Evolutionary conservation across 2,113 vertebrate species (phyloP).

Genomic region (Colossoma macropomum): DNA sequence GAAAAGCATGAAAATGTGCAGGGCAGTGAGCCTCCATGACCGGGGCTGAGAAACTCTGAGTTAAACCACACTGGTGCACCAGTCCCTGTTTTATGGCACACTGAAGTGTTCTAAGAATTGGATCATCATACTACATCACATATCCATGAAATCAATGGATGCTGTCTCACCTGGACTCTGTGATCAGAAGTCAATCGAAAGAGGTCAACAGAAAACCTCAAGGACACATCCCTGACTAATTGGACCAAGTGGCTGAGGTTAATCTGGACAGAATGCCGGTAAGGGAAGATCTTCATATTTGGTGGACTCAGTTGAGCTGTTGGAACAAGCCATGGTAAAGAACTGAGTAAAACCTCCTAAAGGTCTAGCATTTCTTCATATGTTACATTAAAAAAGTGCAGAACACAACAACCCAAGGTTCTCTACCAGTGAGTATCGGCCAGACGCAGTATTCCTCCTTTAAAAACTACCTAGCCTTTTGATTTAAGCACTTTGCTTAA

Average conservation of each 20-base stretch:
- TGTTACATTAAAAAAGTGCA: too few species aligned
- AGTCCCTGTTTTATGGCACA: not conserved
- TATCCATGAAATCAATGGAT: not conserved
- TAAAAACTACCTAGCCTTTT: too few species aligned
- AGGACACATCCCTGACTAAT: not conserved
- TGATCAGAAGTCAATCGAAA: not conserved
- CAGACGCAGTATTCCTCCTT: too few species aligned
- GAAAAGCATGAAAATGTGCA: too few species aligned
- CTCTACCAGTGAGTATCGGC: too few species aligned
- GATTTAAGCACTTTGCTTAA: too few species aligned
- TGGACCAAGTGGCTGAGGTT: constrained; percentile 39
- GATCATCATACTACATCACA: not conserved
- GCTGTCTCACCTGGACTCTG: not conserved
- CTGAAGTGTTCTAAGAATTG: not conserved
- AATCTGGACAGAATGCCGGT: constrained; percentile 20
- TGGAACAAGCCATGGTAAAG: not conserved
- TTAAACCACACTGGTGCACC: too few species aligned
- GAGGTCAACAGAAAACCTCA: constrained; percentile 27
- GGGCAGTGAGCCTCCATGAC: too few species aligned
- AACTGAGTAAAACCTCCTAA: not conserved
- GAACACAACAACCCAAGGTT: too few species aligned
- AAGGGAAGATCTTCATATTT: not conserved
- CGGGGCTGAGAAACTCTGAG: too few species aligned
- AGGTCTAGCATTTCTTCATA: too few species aligned
- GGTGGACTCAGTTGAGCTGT: constrained; percentile 57